Percentiles rank a stretch among this genome's conserved stretches.
Conservation (phyloP, 2,113 vertebrate species). For the Thermophis baileyi region DNA sequence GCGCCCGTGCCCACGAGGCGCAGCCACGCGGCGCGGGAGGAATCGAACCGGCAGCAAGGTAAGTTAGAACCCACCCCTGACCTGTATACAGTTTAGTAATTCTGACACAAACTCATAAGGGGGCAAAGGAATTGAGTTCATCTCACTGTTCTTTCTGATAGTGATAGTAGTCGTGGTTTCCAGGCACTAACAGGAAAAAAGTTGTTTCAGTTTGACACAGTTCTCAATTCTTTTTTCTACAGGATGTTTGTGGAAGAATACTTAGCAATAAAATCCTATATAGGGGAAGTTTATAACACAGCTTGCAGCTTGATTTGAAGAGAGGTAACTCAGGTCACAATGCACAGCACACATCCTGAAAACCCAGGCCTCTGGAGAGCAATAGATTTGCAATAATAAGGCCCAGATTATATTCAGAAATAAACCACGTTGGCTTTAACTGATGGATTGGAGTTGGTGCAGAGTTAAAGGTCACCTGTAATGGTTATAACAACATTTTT, state of each 20-base stretch:
- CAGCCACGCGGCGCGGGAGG: too few species aligned
- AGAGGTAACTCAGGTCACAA: not conserved
- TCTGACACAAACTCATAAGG: not conserved
- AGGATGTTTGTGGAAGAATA: not conserved
- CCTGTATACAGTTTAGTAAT: not conserved
- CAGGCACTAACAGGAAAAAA: not conserved
- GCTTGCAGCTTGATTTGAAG: not conserved
- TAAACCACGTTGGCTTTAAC: not conserved
- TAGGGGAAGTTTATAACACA: not conserved
- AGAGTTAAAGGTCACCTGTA: not conserved
- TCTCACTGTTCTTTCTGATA: not conserved
- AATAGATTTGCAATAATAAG: not conserved
- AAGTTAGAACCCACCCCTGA: too few species aligned
- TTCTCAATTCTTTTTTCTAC: not conserved
- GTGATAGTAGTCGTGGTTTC: not conserved
- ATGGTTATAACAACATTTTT: not conserved
- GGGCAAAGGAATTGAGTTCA: not conserved
- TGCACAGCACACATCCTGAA: not conserved
- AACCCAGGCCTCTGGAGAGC: not conserved
- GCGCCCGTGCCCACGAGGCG: too few species aligned
- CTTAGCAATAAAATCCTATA: not conserved
- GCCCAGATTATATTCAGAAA: not conserved
- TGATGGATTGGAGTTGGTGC: not conserved
- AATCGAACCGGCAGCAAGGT: too few species aligned
- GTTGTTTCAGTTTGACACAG: not conserved